phyloP scores from a whole-genome alignment of 2,888 invertebrate genomes.

The Smittia sp. region DNA sequence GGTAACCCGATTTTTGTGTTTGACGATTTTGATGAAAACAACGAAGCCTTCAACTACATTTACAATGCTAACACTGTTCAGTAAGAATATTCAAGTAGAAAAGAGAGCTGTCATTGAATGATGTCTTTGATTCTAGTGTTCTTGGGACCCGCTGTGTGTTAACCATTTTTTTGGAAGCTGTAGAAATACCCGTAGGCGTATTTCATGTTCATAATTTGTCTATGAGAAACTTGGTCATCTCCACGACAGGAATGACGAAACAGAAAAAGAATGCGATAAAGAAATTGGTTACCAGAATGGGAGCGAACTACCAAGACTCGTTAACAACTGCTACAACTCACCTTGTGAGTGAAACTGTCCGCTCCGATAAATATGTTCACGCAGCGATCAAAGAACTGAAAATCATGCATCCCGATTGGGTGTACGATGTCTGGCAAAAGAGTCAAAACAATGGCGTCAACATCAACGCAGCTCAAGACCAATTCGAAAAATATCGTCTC shows the following conservation, averaged over 20 bases:
- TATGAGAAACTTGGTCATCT: conserved; percentile 66
- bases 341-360: conserved; percentile 67
- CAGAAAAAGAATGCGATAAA: conserved; percentile 56
- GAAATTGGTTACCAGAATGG: conserved; percentile 65
- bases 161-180: conserved; percentile 65
- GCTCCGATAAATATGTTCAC: conserved; percentile 70
- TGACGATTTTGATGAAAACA: not conserved
- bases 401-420: conserved; percentile 70
- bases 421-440: conserved; percentile 66
- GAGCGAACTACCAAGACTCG: conserved; percentile 62
- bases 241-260: conserved; percentile 58
- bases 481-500: conserved; percentile 58
- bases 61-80: not conserved
- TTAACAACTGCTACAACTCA: conserved; percentile 67
- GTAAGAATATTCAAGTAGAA: conserved; percentile 3
- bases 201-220: conserved; percentile 73
- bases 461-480: conserved; percentile 55
- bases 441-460: not conserved
- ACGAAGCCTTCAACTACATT: not conserved
- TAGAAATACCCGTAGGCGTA: conserved; percentile 66
- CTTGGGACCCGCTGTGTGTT: conserved; percentile 73
- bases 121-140: conserved; percentile 57
- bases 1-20: not conserved
- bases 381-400: conserved; percentile 63
- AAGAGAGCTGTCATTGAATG: not conserved